Percentiles rank a stretch among this genome's conserved stretches.
Conservation (phyloP, 2,113 vertebrate genomes). For the Saccopteryx bilineata region DNA sequence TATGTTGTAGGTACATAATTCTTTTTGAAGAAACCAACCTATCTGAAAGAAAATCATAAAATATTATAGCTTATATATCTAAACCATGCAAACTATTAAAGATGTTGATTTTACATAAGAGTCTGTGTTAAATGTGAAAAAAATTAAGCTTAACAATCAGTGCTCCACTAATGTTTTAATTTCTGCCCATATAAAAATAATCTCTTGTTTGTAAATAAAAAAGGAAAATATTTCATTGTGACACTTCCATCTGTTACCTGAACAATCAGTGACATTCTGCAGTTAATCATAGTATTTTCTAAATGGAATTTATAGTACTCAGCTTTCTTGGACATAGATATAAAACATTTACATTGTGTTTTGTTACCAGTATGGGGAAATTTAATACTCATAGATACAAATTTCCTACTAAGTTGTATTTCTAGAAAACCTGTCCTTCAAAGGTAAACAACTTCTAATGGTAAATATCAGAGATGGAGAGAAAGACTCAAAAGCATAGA, state of each 20-base stretch:
- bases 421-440: conserved; percentile 78
- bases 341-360: conserved; percentile 83
- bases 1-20: conserved; percentile 88
- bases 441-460: conserved; percentile 75
- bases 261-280: conserved; percentile 84
- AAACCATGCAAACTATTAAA: conserved; percentile 83
- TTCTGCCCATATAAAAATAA: conserved; percentile 80
- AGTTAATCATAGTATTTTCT: conserved; percentile 88
- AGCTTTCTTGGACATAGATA: conserved; percentile 78
- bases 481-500: conserved; percentile 49
- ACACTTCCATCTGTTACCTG: conserved; percentile 87
- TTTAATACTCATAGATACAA: conserved; percentile 74
- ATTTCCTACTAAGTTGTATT: conserved; percentile 78
- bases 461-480: conserved; percentile 74
- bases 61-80: conserved; percentile 86
- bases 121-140: conserved; percentile 79
- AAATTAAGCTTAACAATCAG: conserved; percentile 82
- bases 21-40: conserved; percentile 85
- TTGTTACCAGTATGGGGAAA: conserved; percentile 77
- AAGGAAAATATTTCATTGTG: conserved; percentile 87
- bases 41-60: conserved; percentile 84
- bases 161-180: conserved; percentile 83
- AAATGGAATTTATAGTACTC: conserved; percentile 81
- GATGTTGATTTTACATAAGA: conserved; percentile 82
- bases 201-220: conserved; percentile 91